phyloP scores from a whole-genome alignment of 2,888 invertebrate genomes.

The Heliconius ismenius region DNA sequence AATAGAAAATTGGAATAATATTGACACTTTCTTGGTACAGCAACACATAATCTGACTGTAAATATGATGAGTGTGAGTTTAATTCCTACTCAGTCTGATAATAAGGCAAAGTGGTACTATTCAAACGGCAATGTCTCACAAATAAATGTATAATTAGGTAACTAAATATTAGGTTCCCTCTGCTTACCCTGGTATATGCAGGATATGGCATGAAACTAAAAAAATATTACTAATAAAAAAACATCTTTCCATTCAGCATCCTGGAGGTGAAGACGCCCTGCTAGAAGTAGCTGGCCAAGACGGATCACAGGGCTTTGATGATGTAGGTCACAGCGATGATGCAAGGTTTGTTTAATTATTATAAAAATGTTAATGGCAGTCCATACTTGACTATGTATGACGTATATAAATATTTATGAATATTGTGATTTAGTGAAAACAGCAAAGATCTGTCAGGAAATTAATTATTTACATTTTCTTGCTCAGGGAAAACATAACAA shows the following conservation, averaged over 20 bases:
- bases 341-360: constrained; percentile 76
- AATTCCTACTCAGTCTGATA: too few relatives aligned
- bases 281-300: constrained; percentile 90
- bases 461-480: too few relatives aligned
- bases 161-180: too few relatives aligned
- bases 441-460: background rate
- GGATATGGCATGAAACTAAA: background rate
- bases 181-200: too few relatives aligned
- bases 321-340: constrained; percentile 96
- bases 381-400: background rate
- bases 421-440: background rate
- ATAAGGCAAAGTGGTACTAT: too few relatives aligned
- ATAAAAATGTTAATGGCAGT: background rate
- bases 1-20: too few relatives aligned
- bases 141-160: too few relatives aligned
- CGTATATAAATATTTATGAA: background rate
- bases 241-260: constrained; percentile 83
- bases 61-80: too few relatives aligned
- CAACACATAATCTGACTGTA: too few relatives aligned
- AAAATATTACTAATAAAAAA: background rate
- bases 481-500: too few relatives aligned
- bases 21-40: too few relatives aligned
- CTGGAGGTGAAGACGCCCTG: constrained; percentile 92
- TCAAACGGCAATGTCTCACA: too few relatives aligned
- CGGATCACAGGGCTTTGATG: constrained; percentile 93